Conservation (phyloP, 1,140 invertebrate species). For the Formica exsecta region DNA sequence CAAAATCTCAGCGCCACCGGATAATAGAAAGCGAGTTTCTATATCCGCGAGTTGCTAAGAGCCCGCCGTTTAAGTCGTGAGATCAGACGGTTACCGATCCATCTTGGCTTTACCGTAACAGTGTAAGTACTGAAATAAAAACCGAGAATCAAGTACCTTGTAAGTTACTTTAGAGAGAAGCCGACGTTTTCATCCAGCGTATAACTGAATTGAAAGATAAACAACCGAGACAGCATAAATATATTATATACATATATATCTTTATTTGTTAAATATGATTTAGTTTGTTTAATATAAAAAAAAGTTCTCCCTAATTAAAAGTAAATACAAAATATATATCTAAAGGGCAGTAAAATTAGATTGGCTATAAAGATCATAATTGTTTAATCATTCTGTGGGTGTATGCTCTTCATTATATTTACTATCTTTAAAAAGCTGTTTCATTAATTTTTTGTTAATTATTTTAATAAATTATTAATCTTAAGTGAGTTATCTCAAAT, state of each 20-base stretch:
- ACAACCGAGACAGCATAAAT: background rate
- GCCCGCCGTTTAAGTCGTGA: slow-evolving; percentile 64
- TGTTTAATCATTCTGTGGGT: background rate
- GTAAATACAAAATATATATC: background rate
- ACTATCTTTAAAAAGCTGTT: background rate
- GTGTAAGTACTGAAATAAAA: slow-evolving; percentile 48
- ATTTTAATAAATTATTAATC: background rate
- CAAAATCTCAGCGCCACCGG: slow-evolving; percentile 68
- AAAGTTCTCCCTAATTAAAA: background rate
- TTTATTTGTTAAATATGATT: background rate
- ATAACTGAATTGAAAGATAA: background rate
- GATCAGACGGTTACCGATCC: slow-evolving; percentile 59
- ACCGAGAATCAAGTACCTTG: slow-evolving; percentile 37
- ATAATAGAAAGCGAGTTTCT: slow-evolving; percentile 74
- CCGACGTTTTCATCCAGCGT: slow-evolving; percentile 1
- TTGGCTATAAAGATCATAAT: background rate
- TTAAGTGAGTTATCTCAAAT: background rate
- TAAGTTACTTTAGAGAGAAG: slow-evolving; percentile 32
- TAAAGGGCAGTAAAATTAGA: background rate
- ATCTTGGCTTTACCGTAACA: slow-evolving; percentile 56
- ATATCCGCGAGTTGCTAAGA: slow-evolving; percentile 68
- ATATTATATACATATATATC: background rate
- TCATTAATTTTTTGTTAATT: background rate
- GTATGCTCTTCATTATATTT: background rate
- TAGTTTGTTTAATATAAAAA: background rate